Evolutionary conservation across 2,113 vertebrate species (phyloP).

Genomic region (Ptilorrhoa leucosticta): DNA sequence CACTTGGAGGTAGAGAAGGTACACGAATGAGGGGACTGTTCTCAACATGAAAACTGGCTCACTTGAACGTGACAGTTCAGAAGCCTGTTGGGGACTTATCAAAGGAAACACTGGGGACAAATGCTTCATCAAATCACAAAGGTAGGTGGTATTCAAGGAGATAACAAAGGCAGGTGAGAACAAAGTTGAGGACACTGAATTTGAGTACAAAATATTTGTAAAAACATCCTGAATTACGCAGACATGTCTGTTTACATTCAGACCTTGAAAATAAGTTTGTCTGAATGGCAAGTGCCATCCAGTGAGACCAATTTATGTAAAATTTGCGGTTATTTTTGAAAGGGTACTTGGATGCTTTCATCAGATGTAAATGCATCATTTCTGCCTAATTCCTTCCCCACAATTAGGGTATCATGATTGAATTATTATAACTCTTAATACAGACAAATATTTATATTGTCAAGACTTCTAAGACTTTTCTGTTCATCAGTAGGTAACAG

Average conservation of each 20-base stretch:
- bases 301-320: background rate
- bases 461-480: conserved; percentile 5
- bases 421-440: background rate
- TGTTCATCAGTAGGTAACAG: background rate
- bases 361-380: background rate
- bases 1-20: background rate
- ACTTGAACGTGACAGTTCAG: background rate
- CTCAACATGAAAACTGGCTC: background rate
- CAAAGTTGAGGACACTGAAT: background rate
- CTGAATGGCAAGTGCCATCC: background rate
- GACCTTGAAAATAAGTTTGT: background rate
- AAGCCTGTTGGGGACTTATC: background rate
- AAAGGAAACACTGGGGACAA: background rate
- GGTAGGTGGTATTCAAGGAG: background rate
- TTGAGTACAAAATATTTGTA: background rate
- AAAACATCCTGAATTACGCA: background rate
- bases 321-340: background rate
- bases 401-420: background rate
- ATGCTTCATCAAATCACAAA: background rate
- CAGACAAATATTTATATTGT: conserved; percentile 24
- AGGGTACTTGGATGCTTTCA: background rate
- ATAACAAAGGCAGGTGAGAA: background rate
- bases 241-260: background rate
- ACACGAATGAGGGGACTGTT: background rate
- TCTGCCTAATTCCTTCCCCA: background rate